Conservation (phyloP, 2,113 vertebrate species). For the Entomyzon cyanotis region DNA sequence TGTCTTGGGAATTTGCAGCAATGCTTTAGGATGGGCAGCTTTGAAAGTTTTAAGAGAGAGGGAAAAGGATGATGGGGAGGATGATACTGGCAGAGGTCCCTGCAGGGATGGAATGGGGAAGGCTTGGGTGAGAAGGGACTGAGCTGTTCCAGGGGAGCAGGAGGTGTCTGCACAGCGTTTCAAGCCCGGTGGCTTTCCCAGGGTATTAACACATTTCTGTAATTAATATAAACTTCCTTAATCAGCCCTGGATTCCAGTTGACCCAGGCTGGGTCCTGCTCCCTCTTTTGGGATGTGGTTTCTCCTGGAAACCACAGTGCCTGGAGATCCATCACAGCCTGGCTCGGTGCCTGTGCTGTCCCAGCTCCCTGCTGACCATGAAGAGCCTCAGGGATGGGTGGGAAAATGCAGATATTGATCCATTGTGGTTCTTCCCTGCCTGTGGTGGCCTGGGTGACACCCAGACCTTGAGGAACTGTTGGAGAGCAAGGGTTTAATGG, state of each 20-base stretch:
- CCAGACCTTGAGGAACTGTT: neutral
- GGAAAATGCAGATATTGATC: neutral
- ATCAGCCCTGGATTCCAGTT: neutral
- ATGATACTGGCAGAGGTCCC: neutral
- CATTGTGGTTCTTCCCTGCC: neutral
- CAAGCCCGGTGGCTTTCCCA: neutral
- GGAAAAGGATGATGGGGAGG: too few species aligned
- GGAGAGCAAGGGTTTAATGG: neutral
- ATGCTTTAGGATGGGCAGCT: neutral
- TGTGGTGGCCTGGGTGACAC: neutral
- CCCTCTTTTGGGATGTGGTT: neutral
- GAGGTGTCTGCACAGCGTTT: neutral
- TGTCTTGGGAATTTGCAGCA: neutral
- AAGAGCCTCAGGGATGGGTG: neutral
- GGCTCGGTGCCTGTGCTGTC: neutral
- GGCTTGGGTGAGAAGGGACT: neutral
- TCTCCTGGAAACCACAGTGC: neutral
- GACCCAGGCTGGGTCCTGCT: neutral
- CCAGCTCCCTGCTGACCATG: fast-evolving
- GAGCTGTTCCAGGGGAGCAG: neutral
- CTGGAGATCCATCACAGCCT: neutral
- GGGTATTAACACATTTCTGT: neutral
- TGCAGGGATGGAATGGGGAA: neutral
- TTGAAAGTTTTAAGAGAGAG: neutral
- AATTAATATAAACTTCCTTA: neutral